These are phyloP conservation scores for Drosophila atripex DNA, from an alignment of 2,888 invertebrate genomes.

Conservation along the genomic window DNA sequence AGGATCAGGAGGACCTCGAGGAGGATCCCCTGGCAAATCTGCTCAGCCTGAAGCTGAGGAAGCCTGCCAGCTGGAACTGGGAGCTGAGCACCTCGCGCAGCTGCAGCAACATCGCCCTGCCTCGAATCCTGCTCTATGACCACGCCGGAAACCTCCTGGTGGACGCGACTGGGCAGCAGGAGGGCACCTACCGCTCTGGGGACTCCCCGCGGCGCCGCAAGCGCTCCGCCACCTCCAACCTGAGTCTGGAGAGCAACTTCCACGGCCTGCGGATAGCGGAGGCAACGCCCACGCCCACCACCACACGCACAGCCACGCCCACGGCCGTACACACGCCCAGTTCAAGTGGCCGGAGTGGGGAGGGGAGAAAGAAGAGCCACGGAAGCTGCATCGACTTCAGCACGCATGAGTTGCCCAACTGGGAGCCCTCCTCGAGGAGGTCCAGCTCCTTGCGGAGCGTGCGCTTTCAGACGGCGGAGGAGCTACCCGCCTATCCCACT, in stretches of 20 bases:
- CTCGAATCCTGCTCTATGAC: slow-evolving; percentile 85
- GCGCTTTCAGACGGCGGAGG: slow-evolving; percentile 66
- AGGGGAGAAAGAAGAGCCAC: background rate
- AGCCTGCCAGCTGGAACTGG: slow-evolving; percentile 86
- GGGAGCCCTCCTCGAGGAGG: slow-evolving; percentile 57
- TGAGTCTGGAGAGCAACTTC: slow-evolving; percentile 63
- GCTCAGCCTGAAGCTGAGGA: slow-evolving; percentile 85
- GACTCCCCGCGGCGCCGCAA: slow-evolving; percentile 29
- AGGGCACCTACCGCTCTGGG: slow-evolving; percentile 63
- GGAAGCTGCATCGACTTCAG: slow-evolving; percentile 69
- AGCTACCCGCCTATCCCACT: slow-evolving; percentile 53
- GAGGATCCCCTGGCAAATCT: slow-evolving; percentile 81
- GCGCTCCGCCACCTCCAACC: slow-evolving; percentile 62
- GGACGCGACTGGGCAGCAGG: slow-evolving; percentile 81
- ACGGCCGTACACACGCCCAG: slow-evolving; percentile 22
- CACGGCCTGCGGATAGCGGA: slow-evolving; percentile 74
- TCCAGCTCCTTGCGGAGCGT: slow-evolving; percentile 79
- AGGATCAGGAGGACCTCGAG: slow-evolving; percentile 14
- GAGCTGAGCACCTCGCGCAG: slow-evolving; percentile 86
- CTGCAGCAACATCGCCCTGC: slow-evolving; percentile 85
- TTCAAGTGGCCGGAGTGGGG: slow-evolving; percentile 20
- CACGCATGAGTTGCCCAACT: slow-evolving; percentile 65
- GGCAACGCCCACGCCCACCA: slow-evolving; percentile 53
- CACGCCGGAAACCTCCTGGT: slow-evolving; percentile 84
- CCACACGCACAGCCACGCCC: slow-evolving; percentile 8